Evolutionary conservation across 2,113 vertebrate species (phyloP), one percentile per base, ranked within the genome.

Genomic region (Todiramphus saurophagus): DNA sequence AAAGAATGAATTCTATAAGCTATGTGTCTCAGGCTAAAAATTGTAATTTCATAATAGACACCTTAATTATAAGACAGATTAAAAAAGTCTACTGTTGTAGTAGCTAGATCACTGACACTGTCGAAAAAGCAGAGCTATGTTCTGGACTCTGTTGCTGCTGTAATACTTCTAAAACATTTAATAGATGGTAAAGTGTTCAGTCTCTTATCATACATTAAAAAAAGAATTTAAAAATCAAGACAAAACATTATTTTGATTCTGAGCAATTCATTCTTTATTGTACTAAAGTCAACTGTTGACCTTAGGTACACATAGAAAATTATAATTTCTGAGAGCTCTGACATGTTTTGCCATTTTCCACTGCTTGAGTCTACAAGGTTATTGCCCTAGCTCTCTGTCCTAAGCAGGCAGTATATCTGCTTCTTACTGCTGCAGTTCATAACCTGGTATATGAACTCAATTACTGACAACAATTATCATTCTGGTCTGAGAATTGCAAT

Each of bases 281-380:
- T 62, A 28, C 5, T 43, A 18, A 80, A 90, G 27, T 83, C 43
- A 87, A 63, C 20, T 53, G 4, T 46, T 89, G 46, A 91, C 64
- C 83, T 93, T 84, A 72, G 55, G 48, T 60, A 30, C 10, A 74
- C 33, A 92, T 10, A 87, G 35, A 82, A 89, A 79, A 82, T 68
- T 35, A 37, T 44, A 60, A 55, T 88, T 97, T 96, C 64, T 72
- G 37, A 87, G 59, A 80, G 62, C 37, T 75, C 76, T 93, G 83
- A 74, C 60, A 58, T 69, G 43, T 75, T 81, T 89, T 95, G 33
- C 33, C 31, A 30, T 89, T 94, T 89, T 33, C 33, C 35, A 37
- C 60, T 72, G 66, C 60, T 64, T 51, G 23, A 33, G 25, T 0
- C 1, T 55, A 37, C 21, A 28, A 93, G 56, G 77, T 93, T 87